Evolutionary conservation across 1,140 invertebrate genomes (phyloP), one percentile per base, ranked within the genome.

Genomic region (Ceratosolen solmsi): DNA sequence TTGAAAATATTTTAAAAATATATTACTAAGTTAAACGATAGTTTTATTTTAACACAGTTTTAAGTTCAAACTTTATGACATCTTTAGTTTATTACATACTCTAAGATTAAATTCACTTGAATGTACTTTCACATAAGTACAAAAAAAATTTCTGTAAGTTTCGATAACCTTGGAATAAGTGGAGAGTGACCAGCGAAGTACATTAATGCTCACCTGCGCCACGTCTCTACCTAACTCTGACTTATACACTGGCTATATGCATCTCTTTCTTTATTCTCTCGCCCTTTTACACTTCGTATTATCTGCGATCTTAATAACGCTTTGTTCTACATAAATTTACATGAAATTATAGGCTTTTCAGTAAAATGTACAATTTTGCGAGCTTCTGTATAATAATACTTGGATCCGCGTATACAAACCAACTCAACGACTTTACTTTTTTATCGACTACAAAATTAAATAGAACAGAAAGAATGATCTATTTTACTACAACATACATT

Each of bases 251-350:
- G 17, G 22, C 22, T 41, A n/a, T 11, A 13, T n/a, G n/a, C n/a
- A n/a, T 33, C 2, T 56, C 72, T 74, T 33, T 76, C 74, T 77
- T 74, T 65, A 63, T 65, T 70, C 65, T 81, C 68, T 73, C 82
- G 70, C 58, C 79, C 76, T 80, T 80, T 80, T 80, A 80, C 33
- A 38, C 54, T 49, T 58, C 20, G 51, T 82, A 83, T 85, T 88
- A 87, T 88, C 87, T 89, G 86, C 86, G 85, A 90, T 91, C 90
- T 90, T 90, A 90, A 91, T 88, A 87, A 90, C 85, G 86, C 84
- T 82, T 85, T 85, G 87, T 85, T 90, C 87, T 87, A 88, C 88
- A 89, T 90, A 88, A 90, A 90, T 89, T 90, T 90, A 87, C 88
- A 89, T 89, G 82, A 90, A 91, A 91, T 91, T 90, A 89, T 84